These are phyloP conservation scores for Bothrops alternatus DNA, from an alignment of 2,797 vertebrate species.

Conservation along the genomic window DNA sequence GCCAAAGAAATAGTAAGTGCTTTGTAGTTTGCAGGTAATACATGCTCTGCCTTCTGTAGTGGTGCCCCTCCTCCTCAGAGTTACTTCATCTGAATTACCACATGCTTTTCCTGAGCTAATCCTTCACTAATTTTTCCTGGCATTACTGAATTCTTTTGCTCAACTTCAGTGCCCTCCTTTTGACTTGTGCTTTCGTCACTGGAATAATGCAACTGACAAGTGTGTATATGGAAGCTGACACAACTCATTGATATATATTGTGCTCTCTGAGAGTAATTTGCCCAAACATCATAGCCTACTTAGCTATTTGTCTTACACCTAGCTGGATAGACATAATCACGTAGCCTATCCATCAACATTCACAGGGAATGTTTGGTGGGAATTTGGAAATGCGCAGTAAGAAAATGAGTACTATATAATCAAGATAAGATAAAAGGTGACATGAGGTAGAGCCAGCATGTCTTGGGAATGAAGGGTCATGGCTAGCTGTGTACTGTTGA, in stretches of 20 bases:
- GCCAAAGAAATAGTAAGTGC: background rate
- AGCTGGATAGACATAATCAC: conserved; percentile 57
- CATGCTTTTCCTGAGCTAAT: conserved; percentile 26
- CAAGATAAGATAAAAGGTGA: conserved; percentile 44
- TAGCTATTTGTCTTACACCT: conserved; percentile 74
- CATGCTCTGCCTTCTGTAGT: background rate
- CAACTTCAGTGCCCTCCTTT: conserved; percentile 48
- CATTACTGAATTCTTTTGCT: conserved; percentile 62
- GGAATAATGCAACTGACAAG: conserved; percentile 73
- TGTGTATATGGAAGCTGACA: conserved; percentile 79
- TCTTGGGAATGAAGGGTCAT: conserved; percentile 38
- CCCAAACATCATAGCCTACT: conserved; percentile 74
- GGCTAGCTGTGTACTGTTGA: conserved; percentile 4
- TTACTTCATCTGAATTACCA: conserved; percentile 43
- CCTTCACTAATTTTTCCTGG: conserved; percentile 61
- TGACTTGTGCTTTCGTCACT: conserved; percentile 67
- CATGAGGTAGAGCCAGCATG: conserved; percentile 12
- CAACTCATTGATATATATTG: conserved; percentile 76
- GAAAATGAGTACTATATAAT: conserved; percentile 46
- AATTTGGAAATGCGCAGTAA: conserved; percentile 46
- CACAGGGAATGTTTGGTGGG: conserved; percentile 66
- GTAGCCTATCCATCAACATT: conserved; percentile 68
- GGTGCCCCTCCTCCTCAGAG: conserved; percentile 10
- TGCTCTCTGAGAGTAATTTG: conserved; percentile 83
- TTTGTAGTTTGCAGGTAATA: background rate